Conservation (phyloP, 1,140 invertebrate genomes). For the Dinothrombium tinctorium region DNA sequence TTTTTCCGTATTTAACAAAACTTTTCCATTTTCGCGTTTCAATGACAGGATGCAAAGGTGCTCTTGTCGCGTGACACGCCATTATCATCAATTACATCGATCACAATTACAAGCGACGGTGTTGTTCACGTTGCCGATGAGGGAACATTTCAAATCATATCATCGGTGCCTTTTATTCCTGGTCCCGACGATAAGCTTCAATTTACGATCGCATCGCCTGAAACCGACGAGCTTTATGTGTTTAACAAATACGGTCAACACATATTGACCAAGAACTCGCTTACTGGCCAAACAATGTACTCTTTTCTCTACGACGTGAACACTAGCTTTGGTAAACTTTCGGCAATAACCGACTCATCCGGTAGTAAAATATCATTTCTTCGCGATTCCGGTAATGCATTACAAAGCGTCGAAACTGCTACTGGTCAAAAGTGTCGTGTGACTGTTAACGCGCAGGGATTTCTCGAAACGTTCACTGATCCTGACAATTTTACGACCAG, state of each 20-base stretch:
- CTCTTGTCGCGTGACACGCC: conserved; percentile 29
- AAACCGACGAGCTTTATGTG: conserved; percentile 81
- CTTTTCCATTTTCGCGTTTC: not conserved
- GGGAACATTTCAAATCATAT: conserved; percentile 54
- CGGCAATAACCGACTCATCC: conserved; percentile 70
- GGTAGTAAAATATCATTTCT: conserved; percentile 67
- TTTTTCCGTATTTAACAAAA: not conserved
- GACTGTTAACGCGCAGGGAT: conserved; percentile 36
- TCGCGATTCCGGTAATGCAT: conserved; percentile 60
- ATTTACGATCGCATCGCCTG: conserved; percentile 82
- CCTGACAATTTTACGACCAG: conserved; percentile 75
- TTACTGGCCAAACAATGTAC: conserved; percentile 72
- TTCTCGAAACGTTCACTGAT: conserved; percentile 61
- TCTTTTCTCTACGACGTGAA: conserved; percentile 86
- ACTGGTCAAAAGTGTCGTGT: conserved; percentile 74
- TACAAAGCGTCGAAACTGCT: conserved; percentile 80
- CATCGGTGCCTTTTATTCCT: conserved; percentile 68
- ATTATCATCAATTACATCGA: conserved; percentile 76
- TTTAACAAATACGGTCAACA: conserved; percentile 92
- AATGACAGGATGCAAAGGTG: not conserved
- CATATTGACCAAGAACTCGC: conserved; percentile 65
- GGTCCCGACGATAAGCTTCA: conserved; percentile 45
- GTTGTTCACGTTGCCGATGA: conserved; percentile 83
- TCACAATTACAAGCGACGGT: conserved; percentile 77
- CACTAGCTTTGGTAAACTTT: conserved; percentile 80